Evolutionary conservation across 2,113 vertebrate genomes (phyloP), one percentile per base, ranked within the genome.

Genomic region (Phycodurus eques): DNA sequence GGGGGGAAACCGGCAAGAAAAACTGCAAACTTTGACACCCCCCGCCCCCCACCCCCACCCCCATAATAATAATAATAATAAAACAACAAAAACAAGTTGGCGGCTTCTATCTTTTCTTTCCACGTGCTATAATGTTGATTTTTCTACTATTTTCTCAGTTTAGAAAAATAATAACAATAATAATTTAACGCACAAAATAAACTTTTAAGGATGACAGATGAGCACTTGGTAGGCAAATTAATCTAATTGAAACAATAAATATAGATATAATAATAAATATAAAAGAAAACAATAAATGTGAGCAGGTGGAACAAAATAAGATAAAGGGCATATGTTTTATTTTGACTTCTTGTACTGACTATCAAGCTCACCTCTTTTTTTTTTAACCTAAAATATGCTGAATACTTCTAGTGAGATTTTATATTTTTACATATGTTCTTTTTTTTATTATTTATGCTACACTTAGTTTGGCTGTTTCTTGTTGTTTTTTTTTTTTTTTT

Each of bases 391-490:
- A 90, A 91, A 93, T 91, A 93, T 93, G 93, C 85, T 80, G 87
- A 88, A 85, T 94, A 94, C 88, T 89, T 92, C 88, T 95, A 95
- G 94, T 72, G 72, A 93, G 94, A 96, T 98, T 98, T 98, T 97
- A 96, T 98, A 98, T 98, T 95, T 94, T 94, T 93, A 92, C 92
- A 94, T 93, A 89, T 88, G 87, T 93, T 95, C 85, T 92, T 92
- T 94, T 94, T 90, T 83, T 90, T 88, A 92, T 96, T 95, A 98
- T 98, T 98, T 98, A 98, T 98, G 95, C 90, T 93, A 81, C 88
- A 95, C 93, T 95, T 95, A 95, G 94, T 80, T 94, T 94, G 92
- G 89, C 93, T 84, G 93, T 94, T 94, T 94, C 95, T 93, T 89
- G 94, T 93, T 94, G 85, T 92, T 93, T 79, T 75, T 77, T 79